Percentiles rank a stretch among this genome's conserved stretches.
Conservation (phyloP, 2,888 invertebrate species). For the Cheilosia pagana region DNA sequence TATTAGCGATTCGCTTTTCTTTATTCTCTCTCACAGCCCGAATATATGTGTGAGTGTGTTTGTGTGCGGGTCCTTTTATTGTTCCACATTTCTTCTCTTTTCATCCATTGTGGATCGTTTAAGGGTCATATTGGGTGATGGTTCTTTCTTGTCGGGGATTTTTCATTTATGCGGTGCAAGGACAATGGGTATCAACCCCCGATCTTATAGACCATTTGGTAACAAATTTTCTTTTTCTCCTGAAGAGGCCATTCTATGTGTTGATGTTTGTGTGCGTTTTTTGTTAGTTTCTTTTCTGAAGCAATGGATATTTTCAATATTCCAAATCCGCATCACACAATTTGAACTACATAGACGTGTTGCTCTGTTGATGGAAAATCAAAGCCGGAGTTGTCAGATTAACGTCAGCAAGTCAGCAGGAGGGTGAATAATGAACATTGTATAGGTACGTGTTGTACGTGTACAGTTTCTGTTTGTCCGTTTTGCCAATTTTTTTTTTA, state of each 20-base stretch:
- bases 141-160: constrained; percentile 51
- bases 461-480: background rate
- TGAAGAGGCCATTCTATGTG: constrained; percentile 36
- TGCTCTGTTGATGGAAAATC: constrained; percentile 42
- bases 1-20: constrained; percentile 55
- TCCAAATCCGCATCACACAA: background rate
- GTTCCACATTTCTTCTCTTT: constrained; percentile 33
- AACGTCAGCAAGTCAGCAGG: constrained; percentile 36
- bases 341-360: constrained; percentile 7
- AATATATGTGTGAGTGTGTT: constrained; percentile 23
- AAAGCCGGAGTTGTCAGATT: constrained; percentile 55
- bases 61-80: constrained; percentile 11
- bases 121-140: constrained; percentile 72
- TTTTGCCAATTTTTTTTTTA: no score
- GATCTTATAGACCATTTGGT: constrained; percentile 67
- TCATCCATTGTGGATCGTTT: constrained; percentile 74
- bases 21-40: constrained; percentile 23
- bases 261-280: constrained; percentile 3
- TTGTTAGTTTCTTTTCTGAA: constrained; percentile 33
- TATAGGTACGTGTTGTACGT: no score
- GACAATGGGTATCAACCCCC: constrained; percentile 73
- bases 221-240: constrained; percentile 31
- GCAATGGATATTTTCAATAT: constrained; percentile 8
- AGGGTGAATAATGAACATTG: constrained; percentile 3
- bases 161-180: constrained; percentile 64